Conservation (phyloP, 2,113 vertebrate genomes). For the Gorsachius goisagi region DNA sequence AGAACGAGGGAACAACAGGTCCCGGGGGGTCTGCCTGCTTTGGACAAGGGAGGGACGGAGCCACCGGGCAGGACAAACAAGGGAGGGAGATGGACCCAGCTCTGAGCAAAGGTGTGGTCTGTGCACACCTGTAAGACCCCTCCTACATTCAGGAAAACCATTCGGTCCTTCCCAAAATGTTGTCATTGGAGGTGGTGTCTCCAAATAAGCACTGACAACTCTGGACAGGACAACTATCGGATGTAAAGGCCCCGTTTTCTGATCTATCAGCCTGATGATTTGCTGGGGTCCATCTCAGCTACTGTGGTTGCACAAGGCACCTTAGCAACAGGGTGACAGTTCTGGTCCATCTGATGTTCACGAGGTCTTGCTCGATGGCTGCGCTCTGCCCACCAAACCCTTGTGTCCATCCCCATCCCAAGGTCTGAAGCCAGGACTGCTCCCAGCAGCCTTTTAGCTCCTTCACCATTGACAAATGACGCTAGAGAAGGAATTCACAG, state of each 20-base stretch:
- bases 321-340: fast-evolving
- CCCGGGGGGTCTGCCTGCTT: neutral
- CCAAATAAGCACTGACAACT: neutral
- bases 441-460: neutral
- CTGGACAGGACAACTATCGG: neutral
- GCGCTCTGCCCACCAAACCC: neutral
- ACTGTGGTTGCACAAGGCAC: neutral
- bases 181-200: neutral
- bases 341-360: neutral
- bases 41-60: neutral
- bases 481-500: neutral
- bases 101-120: neutral
- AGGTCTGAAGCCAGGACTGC: neutral
- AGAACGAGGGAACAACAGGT: neutral
- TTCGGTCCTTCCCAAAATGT: neutral
- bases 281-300: neutral
- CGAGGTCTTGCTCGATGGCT: neutral
- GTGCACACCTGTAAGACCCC: neutral
- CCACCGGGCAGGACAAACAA: neutral
- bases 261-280: neutral
- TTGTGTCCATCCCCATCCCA: neutral
- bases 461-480: neutral
- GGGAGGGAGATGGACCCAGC: neutral
- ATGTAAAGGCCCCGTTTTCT: neutral
- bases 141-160: neutral